phyloP scores from a whole-genome alignment of 2,113 vertebrate genomes.

The human region DNA sequence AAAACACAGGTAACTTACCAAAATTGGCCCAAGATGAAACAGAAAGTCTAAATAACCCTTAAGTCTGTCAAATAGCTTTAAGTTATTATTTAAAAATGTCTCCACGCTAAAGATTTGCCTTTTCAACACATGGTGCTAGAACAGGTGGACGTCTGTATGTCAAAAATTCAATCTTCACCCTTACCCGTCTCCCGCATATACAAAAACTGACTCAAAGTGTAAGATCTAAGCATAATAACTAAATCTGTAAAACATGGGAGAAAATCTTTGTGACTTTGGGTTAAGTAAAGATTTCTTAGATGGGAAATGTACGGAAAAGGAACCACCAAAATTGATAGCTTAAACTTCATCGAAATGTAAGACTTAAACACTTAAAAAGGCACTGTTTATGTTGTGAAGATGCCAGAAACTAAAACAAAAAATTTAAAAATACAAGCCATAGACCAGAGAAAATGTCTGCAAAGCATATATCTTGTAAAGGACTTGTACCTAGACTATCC shows the following conservation, averaged over 20 bases:
- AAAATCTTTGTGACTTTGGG: background rate
- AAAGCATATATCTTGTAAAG: background rate
- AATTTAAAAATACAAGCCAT: background rate
- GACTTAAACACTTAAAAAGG: background rate
- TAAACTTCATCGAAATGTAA: background rate
- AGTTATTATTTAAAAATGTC: background rate
- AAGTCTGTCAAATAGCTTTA: background rate
- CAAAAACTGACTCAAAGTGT: background rate
- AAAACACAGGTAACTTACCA: background rate
- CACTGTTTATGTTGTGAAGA: no score
- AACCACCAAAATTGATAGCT: background rate
- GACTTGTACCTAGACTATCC: background rate
- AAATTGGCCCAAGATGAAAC: background rate
- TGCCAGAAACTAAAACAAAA: background rate
- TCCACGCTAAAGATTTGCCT: background rate
- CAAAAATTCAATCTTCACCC: background rate
- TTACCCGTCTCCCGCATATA: background rate
- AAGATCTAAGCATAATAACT: background rate
- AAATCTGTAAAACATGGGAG: background rate
- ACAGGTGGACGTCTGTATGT: background rate
- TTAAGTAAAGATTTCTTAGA: constrained; percentile 12
- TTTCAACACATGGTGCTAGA: background rate
- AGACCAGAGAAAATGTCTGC: background rate
- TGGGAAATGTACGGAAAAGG: background rate
- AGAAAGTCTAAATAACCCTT: background rate